phyloP scores from a whole-genome alignment of 1,140 invertebrate species.

The Acyrthosiphon pisum region DNA sequence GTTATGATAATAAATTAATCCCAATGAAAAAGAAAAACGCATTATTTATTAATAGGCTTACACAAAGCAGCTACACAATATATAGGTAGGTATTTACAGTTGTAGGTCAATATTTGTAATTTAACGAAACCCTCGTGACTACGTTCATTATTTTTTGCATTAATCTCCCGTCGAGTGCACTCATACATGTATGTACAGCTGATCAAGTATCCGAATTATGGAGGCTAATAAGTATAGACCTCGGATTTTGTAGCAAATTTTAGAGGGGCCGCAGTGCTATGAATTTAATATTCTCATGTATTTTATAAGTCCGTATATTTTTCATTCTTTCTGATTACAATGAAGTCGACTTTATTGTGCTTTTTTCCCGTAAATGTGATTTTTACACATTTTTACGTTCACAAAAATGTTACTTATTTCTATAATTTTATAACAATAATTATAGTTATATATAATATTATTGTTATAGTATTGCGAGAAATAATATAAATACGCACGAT shows the following conservation, averaged over 20 bases:
- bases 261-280: background rate
- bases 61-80: background rate
- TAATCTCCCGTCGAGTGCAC: no score
- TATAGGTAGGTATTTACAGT: background rate
- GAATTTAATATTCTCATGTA: background rate
- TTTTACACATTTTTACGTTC: background rate
- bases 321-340: no score
- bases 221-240: background rate
- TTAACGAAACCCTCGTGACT: background rate
- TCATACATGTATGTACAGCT: no score
- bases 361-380: no score
- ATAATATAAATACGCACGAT: no score
- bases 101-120: background rate
- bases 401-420: background rate
- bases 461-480: no score
- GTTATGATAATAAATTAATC: constrained; percentile 10
- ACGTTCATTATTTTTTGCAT: no score
- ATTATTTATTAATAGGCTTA: background rate
- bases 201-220: background rate
- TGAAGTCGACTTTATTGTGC: no score
- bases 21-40: background rate
- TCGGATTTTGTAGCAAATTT: background rate
- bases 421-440: no score
- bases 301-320: background rate
- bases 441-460: no score